These are phyloP conservation scores for Motacilla alba DNA, from an alignment of 2,113 vertebrate genomes.

Conservation along the genomic window DNA sequence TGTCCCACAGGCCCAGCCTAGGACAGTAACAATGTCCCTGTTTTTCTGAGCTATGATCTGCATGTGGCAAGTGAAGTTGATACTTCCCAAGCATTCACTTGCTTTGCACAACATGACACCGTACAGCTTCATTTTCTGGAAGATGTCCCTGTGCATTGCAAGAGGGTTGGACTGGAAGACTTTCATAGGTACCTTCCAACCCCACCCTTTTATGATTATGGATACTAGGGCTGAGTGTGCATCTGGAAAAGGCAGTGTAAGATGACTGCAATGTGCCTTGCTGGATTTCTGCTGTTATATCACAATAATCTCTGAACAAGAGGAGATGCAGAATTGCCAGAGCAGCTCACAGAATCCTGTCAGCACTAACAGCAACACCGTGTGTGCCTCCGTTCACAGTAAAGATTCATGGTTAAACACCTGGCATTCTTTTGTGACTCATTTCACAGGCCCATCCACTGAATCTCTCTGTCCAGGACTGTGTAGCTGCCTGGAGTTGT, in stretches of 20 bases:
- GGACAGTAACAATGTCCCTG: background rate
- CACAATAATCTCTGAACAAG: background rate
- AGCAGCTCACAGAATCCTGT: background rate
- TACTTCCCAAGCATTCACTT: background rate
- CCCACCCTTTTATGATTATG: too few relatives aligned
- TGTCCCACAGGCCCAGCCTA: background rate
- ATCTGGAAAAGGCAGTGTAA: background rate
- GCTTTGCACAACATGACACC: too few relatives aligned
- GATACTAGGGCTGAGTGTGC: background rate
- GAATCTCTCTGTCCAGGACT: background rate
- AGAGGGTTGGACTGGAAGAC: background rate
- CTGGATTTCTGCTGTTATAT: background rate
- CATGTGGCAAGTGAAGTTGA: background rate
- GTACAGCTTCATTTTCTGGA: background rate
- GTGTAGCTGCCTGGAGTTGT: background rate
- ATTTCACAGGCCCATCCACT: background rate
- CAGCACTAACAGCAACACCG: accelerated
- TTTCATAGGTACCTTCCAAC: background rate
- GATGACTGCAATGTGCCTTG: background rate
- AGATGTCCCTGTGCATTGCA: background rate
- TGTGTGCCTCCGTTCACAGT: background rate
- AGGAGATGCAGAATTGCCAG: background rate
- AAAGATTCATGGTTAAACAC: background rate
- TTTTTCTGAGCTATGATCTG: background rate
- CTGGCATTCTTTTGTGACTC: background rate